Base-by-base conservation (phyloP, 2,797 vertebrate species). In the Brachymystax lenok region DNA sequence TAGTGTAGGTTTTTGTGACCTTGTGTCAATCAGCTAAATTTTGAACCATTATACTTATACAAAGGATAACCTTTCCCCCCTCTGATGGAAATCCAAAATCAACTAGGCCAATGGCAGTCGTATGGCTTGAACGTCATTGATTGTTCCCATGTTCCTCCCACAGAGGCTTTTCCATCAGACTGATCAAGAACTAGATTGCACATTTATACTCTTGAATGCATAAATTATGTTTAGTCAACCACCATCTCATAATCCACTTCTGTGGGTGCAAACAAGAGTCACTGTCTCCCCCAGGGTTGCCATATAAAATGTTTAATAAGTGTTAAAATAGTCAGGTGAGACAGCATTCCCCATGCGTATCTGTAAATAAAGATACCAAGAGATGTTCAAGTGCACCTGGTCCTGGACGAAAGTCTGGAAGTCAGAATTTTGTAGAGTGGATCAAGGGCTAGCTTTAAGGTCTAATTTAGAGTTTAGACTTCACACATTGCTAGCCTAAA, bases 251-350 rank as follows among this genome's bases (percentile, higher is more conserved):
- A 54, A 54, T 54, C 51, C 12, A 21, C 35, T 27, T 70, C 19
- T 13, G n/a, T 50, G 10, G 40, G 21, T 51, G 69, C 8, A 56
- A 71, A 71, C 19, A 5, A 4, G 12, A 13, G 5, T 16, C 33
- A 69, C 3, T 63, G n/a, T 46, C 40, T 27, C 73, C 14, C 12
- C 46, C 21, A 67, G 35, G 40, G 33, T 21, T 16, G 27, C 30
- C 74, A 56, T 14, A 69, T 75, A 54, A 54, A 73, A 74, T 69
- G n/a, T 54, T 69, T 77, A 61, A 77, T 70, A 35, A 56, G 51
- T 56, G n/a, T 79, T 77, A 72, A 75, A 52, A 71, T 73, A 74
- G 52, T 59, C 61, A 79, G 73, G 77, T 78, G 64, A 73, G 50
- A 78, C 64, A 5, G 70, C 28, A 2, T 69, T 67, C 46, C 50